These are phyloP conservation scores for Philonicus albiceps DNA, from an alignment of 2,888 invertebrate species.

Conservation along the genomic window DNA sequence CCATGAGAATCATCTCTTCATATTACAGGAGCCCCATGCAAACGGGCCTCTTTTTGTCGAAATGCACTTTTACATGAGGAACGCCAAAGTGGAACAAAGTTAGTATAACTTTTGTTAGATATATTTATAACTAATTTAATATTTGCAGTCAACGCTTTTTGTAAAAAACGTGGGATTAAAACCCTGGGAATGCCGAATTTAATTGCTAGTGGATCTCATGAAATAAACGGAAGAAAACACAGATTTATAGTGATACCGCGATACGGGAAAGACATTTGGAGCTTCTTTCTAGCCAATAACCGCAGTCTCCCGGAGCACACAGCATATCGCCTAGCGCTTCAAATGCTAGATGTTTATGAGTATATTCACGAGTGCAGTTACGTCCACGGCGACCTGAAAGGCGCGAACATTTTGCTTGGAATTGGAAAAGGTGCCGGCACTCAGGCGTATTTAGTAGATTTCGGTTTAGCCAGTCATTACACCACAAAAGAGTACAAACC, in stretches of 20 bases:
- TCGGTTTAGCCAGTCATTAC: slow-evolving; percentile 84
- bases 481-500: slow-evolving; percentile 82
- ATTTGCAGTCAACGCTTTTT: slow-evolving; percentile 73
- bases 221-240: slow-evolving; percentile 76
- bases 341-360: slow-evolving; percentile 88
- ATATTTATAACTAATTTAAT: slow-evolving; percentile 44
- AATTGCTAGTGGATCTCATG: slow-evolving; percentile 84
- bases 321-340: slow-evolving; percentile 81
- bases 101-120: slow-evolving; percentile 57
- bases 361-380: slow-evolving; percentile 92
- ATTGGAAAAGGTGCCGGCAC: slow-evolving; percentile 70
- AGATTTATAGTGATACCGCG: slow-evolving; percentile 90
- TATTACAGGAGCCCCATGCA: slow-evolving; percentile 80
- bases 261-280: slow-evolving; percentile 87
- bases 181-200: slow-evolving; percentile 85
- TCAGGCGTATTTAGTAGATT: slow-evolving; percentile 90
- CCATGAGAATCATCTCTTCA: neutral
- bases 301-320: slow-evolving; percentile 75
- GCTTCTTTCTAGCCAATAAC: slow-evolving; percentile 73
- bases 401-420: slow-evolving; percentile 88
- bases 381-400: slow-evolving; percentile 96
- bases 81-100: slow-evolving; percentile 76
- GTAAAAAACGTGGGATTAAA: slow-evolving; percentile 71
- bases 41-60: slow-evolving; percentile 96
- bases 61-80: slow-evolving; percentile 86